Percentiles rank a stretch among this genome's conserved stretches.
Conservation (phyloP, 2,113 vertebrate genomes). For the Miniopterus natalensis region DNA sequence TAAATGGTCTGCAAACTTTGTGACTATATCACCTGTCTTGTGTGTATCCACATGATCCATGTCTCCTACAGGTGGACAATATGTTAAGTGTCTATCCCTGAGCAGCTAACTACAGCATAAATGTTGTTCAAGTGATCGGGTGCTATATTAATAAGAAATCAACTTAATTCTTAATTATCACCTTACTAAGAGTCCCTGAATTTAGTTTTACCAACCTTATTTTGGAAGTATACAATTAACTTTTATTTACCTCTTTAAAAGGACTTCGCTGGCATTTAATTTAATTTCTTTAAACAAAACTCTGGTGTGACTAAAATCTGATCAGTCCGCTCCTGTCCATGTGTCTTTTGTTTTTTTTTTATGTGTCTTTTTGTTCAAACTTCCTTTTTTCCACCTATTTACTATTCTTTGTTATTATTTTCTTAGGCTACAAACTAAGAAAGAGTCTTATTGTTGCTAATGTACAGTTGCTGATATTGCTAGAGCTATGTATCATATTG, state of each 20-base stretch:
- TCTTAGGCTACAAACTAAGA: background rate
- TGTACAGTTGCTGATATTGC: background rate
- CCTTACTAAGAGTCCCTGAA: background rate
- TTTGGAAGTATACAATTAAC: background rate
- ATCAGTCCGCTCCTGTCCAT: background rate
- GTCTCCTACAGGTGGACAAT: background rate
- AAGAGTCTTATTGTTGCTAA: background rate
- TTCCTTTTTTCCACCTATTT: background rate
- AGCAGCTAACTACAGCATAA: background rate
- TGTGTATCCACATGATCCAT: background rate
- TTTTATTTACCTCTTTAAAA: background rate
- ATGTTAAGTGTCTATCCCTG: background rate
- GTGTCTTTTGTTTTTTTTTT: background rate
- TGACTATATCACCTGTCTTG: background rate
- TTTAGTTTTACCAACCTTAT: background rate
- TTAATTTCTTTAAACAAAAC: background rate
- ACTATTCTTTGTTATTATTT: background rate
- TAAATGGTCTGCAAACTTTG: background rate
- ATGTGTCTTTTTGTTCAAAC: background rate
- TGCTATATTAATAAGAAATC: background rate
- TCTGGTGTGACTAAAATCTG: background rate
- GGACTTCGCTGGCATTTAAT: background rate
- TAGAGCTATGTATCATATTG: background rate
- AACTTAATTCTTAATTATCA: background rate
- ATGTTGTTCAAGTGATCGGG: background rate